These are phyloP conservation scores for Sinohyriopsis cumingii DNA, from an alignment of 2,888 invertebrate species.

Conservation along the genomic window DNA sequence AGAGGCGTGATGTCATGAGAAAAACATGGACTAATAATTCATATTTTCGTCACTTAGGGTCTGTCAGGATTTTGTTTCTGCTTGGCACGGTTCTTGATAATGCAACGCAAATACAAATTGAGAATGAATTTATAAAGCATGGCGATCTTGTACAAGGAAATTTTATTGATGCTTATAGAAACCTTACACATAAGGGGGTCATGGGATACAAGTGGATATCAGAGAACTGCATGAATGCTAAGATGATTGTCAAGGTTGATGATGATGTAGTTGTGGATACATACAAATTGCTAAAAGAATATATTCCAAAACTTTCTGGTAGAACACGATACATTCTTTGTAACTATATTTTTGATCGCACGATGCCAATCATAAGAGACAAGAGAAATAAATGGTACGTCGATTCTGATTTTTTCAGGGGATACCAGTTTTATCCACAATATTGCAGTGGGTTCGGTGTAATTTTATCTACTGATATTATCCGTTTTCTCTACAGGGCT, in stretches of 20 bases:
- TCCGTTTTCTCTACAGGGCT: conserved; percentile 28
- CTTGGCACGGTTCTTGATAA: conserved; percentile 36
- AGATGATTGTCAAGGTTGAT: conserved; percentile 47
- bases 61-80: conserved; percentile 38
- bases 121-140: conserved; percentile 33
- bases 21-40: conserved; percentile 45
- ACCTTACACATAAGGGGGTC: conserved; percentile 51
- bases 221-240: conserved; percentile 41
- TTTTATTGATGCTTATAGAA: conserved; percentile 49
- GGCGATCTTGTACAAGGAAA: conserved; percentile 54
- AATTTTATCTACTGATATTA: conserved; percentile 28
- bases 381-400: conserved; percentile 32
- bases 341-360: conserved; percentile 30
- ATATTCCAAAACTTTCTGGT: conserved; percentile 17
- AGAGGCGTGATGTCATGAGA: conserved; percentile 33
- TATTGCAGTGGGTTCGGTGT: conserved; percentile 39
- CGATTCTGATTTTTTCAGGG: conserved; percentile 20
- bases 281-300: conserved; percentile 21
- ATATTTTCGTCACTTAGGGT: conserved; percentile 30
- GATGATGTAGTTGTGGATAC: conserved; percentile 53
- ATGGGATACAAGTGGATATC: conserved; percentile 53
- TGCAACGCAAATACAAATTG: conserved; percentile 23
- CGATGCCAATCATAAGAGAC: conserved; percentile 30
- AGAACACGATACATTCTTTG: conserved; percentile 30
- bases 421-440: conserved; percentile 26